Percentiles rank a stretch among this genome's conserved stretches.
These are phyloP conservation scores for Cottus gobio DNA, from an alignment of 2,113 vertebrate species.

Conservation along the genomic window DNA sequence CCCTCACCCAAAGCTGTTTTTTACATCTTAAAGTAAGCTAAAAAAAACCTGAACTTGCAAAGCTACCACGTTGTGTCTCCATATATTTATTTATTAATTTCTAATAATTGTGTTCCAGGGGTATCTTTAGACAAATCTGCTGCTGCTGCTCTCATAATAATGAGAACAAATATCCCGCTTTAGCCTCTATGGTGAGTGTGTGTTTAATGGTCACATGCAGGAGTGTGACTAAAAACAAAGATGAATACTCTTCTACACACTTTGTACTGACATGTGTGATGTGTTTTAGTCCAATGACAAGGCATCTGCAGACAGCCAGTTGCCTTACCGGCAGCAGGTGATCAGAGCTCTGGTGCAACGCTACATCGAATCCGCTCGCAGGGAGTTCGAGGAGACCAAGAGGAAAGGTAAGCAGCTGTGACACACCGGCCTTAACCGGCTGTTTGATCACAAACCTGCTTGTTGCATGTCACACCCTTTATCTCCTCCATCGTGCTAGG, in stretches of 20 bases:
- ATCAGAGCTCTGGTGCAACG: conserved; percentile 89
- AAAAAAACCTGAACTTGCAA: neutral
- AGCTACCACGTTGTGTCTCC: neutral
- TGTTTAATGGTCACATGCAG: neutral
- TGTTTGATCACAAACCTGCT: neutral
- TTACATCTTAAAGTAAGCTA: conserved; percentile 86
- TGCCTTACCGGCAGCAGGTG: conserved; percentile 87
- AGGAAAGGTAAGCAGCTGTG: conserved; percentile 83
- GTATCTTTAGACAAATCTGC: conserved; percentile 80
- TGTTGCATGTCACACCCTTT: too few relatives aligned
- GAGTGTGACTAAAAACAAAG: neutral
- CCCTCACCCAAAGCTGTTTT: conserved; percentile 89
- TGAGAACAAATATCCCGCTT: conserved; percentile 82
- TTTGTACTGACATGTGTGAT: neutral
- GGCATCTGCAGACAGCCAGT: conserved; percentile 53
- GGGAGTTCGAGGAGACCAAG: conserved; percentile 89
- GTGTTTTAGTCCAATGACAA: conserved; percentile 49
- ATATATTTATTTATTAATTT: neutral
- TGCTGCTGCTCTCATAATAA: conserved; percentile 82
- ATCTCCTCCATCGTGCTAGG: too few relatives aligned
- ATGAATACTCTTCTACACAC: neutral
- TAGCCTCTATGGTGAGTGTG: conserved; percentile 82
- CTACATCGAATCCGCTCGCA: conserved; percentile 88
- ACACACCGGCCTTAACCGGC: neutral
- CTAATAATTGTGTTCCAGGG: conserved; percentile 71